Conservation (phyloP, 2,797 vertebrate species). For the Oreortyx pictus region DNA sequence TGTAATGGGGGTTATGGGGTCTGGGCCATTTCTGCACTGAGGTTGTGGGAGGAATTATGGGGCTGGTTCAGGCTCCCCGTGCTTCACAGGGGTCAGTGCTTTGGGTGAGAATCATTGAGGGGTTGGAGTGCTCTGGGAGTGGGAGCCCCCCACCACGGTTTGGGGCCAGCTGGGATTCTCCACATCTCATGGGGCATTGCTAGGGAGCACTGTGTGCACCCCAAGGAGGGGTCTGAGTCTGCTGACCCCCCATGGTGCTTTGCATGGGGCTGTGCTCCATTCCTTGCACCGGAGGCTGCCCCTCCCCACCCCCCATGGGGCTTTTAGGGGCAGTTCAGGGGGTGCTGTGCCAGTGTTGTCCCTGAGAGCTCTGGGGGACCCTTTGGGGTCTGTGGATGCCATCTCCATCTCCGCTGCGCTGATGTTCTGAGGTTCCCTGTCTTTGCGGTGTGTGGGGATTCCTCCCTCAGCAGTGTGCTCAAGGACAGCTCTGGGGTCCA, state of each 20-base stretch:
- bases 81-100: too few species aligned
- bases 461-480: background rate
- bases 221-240: background rate
- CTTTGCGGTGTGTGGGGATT: background rate
- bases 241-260: background rate
- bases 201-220: background rate
- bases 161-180: background rate
- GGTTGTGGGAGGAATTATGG: too few species aligned
- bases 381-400: accelerated
- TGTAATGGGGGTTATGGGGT: too few species aligned
- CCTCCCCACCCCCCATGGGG: background rate
- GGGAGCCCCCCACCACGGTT: too few species aligned
- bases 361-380: accelerated
- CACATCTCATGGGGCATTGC: too few species aligned
- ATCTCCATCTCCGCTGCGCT: too few species aligned
- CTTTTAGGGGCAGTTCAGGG: background rate
- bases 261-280: background rate
- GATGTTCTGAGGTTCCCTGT: too few species aligned
- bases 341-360: background rate
- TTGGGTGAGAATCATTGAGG: too few species aligned
- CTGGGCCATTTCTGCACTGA: too few species aligned
- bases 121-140: too few species aligned
- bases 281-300: background rate
- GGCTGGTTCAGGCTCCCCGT: too few species aligned
- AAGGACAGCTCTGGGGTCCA: background rate